These are phyloP conservation scores for Ernsta delagoae DNA, from an alignment of 2,888 invertebrate genomes.

Conservation along the genomic window DNA sequence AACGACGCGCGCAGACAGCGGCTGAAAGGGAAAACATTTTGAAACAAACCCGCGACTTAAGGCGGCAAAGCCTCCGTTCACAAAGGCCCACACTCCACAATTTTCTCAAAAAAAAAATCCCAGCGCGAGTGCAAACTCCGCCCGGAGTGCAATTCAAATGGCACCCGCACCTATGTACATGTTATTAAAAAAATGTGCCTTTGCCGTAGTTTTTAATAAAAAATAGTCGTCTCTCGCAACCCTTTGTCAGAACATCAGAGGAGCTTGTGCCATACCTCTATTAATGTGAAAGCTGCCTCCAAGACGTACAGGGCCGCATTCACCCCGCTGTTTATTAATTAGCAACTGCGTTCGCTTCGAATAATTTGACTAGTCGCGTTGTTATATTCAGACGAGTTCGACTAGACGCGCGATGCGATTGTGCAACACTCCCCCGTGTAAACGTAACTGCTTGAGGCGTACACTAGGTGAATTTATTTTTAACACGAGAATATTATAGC, in stretches of 20 bases:
- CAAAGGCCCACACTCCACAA: slow-evolving; percentile 74
- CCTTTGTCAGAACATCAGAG: slow-evolving; percentile 82
- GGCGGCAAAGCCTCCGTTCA: slow-evolving; percentile 61
- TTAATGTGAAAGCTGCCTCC: slow-evolving; percentile 71
- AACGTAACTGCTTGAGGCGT: slow-evolving; percentile 12
- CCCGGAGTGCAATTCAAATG: slow-evolving; percentile 61
- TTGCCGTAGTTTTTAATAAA: slow-evolving; percentile 82
- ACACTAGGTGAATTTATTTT: slow-evolving; percentile 26
- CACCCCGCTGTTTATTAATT: slow-evolving; percentile 49
- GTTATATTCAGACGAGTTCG: slow-evolving; percentile 11
- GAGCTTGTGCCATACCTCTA: slow-evolving; percentile 73
- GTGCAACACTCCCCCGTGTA: slow-evolving; percentile 18
- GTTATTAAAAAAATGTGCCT: slow-evolving; percentile 84
- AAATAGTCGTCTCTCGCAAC: slow-evolving; percentile 79
- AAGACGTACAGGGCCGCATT: slow-evolving; percentile 74
- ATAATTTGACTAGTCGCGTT: slow-evolving; percentile 30
- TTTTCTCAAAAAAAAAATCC: slow-evolving; percentile 71
- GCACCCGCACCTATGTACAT: slow-evolving; percentile 70
- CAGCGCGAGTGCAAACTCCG: slow-evolving; percentile 62
- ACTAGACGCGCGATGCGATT: slow-evolving; percentile 10
- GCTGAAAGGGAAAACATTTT: slow-evolving; percentile 48
- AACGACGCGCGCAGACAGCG: slow-evolving; percentile 40
- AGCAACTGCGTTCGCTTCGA: slow-evolving; percentile 43
- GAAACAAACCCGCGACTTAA: slow-evolving; percentile 60
- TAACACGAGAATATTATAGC: slow-evolving; percentile 30